Conservation (phyloP, 2,113 vertebrate genomes). For the Trichomycterus rosablanca region DNA sequence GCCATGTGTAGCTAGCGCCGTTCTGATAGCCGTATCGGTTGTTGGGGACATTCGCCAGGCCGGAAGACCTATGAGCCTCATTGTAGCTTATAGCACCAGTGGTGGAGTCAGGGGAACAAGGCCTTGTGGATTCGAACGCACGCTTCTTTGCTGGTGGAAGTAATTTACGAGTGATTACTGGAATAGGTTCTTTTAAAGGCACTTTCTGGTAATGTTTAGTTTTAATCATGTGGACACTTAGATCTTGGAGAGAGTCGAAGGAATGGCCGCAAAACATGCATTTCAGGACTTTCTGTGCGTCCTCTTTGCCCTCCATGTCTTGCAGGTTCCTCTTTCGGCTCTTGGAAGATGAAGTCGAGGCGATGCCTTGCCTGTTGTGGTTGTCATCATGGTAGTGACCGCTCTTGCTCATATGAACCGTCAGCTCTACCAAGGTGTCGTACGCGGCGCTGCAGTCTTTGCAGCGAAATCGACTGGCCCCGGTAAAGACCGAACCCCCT, state of each 20-base stretch:
- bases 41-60: slow-evolving; percentile 72
- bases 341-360: slow-evolving; percentile 85
- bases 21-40: slow-evolving; percentile 97
- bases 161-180: slow-evolving; percentile 87
- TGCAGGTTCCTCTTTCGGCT: slow-evolving; percentile 89
- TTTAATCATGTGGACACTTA: slow-evolving; percentile 99
- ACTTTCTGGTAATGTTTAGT: slow-evolving; percentile 99
- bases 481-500: slow-evolving; percentile 86
- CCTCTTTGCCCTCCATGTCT: slow-evolving; percentile 92
- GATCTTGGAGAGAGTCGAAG: slow-evolving; percentile 94
- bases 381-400: slow-evolving; percentile 98
- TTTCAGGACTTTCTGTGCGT: slow-evolving; percentile 94
- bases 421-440: slow-evolving; percentile 92
- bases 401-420: slow-evolving; percentile 94
- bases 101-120: slow-evolving; percentile 92
- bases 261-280: slow-evolving; percentile 99
- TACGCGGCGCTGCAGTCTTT: slow-evolving; percentile 95
- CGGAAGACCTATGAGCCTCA: slow-evolving; percentile 73
- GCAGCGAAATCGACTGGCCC: slow-evolving; percentile 92
- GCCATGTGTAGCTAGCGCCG: slow-evolving; percentile 96
- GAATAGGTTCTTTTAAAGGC: slow-evolving; percentile 99
- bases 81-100: slow-evolving; percentile 79
- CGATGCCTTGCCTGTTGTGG: slow-evolving; percentile 83
- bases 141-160: slow-evolving; percentile 90
- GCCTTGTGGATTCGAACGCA: slow-evolving; percentile 84